phyloP scores from a whole-genome alignment of 2,888 invertebrate species.

The Spatulosminthurus flaviceps region DNA sequence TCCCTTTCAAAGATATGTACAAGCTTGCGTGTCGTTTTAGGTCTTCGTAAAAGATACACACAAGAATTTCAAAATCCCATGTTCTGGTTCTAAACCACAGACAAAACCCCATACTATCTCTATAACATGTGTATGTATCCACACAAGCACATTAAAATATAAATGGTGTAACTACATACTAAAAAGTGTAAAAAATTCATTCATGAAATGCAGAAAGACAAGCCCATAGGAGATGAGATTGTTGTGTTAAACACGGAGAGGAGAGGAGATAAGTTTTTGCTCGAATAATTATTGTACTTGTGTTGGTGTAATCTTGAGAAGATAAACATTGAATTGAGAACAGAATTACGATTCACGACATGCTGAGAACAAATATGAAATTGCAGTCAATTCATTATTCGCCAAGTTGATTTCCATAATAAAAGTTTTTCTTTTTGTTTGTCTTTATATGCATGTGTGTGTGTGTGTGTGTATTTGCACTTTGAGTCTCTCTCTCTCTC shows the following conservation, averaged over 20 bases:
- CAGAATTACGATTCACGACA: slow-evolving; percentile 20
- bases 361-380: slow-evolving; percentile 18
- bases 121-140: no score
- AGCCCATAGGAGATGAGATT: neutral
- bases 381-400: slow-evolving; percentile 32
- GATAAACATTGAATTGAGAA: slow-evolving; percentile 14
- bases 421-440: slow-evolving; percentile 4
- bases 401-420: slow-evolving; percentile 32
- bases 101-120: no score
- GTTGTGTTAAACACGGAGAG: no score
- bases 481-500: neutral
- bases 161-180: no score
- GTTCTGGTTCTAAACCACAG: no score
- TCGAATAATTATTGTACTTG: neutral
- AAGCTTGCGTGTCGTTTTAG: no score
- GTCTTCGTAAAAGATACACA: no score
- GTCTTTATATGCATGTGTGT: neutral
- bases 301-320: slow-evolving; percentile 7
- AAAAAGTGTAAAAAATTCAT: slow-evolving; percentile 4
- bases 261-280: neutral
- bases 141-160: no score
- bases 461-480: no score
- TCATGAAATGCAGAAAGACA: neutral
- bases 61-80: no score
- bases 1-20: no score